Evolutionary conservation across 1,140 invertebrate genomes (phyloP).

Genomic region (Ptiloglossa arizonensis): DNA sequence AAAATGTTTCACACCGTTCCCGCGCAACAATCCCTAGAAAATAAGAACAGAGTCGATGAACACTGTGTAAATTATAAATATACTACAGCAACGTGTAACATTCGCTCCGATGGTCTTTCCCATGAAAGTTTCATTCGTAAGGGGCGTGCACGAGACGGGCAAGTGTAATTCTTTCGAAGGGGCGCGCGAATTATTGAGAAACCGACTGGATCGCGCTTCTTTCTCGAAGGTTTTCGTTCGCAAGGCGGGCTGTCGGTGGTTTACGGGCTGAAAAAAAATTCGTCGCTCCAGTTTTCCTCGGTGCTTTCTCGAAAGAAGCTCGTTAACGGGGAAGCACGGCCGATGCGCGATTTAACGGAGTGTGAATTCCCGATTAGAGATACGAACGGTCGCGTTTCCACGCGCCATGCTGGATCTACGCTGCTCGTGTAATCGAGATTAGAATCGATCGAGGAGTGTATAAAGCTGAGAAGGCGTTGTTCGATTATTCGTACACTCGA

Average conservation of each 20-base stretch:
- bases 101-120: background rate
- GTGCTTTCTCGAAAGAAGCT: constrained; percentile 43
- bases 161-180: constrained; percentile 15
- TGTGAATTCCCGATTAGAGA: constrained; percentile 75
- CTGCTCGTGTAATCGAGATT: constrained; percentile 20
- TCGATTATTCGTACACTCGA: background rate
- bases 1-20: no score
- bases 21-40: no score
- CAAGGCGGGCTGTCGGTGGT: background rate
- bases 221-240: background rate
- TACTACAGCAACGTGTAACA: background rate
- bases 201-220: background rate
- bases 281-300: constrained; percentile 53
- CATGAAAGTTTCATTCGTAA: constrained; percentile 14
- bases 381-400: constrained; percentile 31
- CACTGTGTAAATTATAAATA: no score
- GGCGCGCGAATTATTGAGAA: constrained; percentile 30
- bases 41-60: no score
- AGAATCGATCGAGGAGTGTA: background rate
- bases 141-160: background rate
- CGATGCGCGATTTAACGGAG: constrained; percentile 65
- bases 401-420: background rate
- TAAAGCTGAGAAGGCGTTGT: background rate
- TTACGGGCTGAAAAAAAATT: constrained; percentile 48
- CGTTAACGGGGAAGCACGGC: constrained; percentile 31